Conservation (phyloP, 2,888 invertebrate genomes). For the Pteria penguin region DNA sequence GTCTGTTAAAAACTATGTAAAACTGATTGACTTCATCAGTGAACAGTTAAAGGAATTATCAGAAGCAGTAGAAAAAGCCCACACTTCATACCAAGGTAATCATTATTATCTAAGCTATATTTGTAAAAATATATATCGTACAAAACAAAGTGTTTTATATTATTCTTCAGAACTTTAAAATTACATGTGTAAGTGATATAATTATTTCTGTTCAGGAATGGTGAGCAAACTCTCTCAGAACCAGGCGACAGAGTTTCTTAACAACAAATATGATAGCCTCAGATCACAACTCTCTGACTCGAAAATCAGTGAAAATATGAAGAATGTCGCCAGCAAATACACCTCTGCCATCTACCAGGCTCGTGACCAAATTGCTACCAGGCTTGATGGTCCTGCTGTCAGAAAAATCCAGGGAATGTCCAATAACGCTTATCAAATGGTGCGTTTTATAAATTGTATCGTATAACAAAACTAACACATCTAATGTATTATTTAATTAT, state of each 20-base stretch:
- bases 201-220: not conserved
- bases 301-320: not conserved
- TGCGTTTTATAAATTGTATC: not conserved
- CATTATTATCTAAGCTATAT: not conserved
- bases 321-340: not conserved
- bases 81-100: conserved; percentile 21
- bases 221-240: not conserved
- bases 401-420: not conserved
- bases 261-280: not conserved
- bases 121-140: not conserved
- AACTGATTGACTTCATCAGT: conserved; percentile 17
- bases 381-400: not conserved
- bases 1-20: not conserved
- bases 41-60: conserved; percentile 21
- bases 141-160: not conserved
- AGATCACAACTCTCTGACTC: not conserved
- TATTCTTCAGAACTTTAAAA: not conserved
- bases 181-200: not conserved
- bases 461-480: not conserved
- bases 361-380: not conserved
- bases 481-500: not conserved
- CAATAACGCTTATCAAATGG: not conserved
- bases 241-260: not conserved
- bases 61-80: not conserved
- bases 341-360: not conserved